Conservation (phyloP, 1,140 invertebrate genomes). For the Drosophila lacertosa region DNA sequence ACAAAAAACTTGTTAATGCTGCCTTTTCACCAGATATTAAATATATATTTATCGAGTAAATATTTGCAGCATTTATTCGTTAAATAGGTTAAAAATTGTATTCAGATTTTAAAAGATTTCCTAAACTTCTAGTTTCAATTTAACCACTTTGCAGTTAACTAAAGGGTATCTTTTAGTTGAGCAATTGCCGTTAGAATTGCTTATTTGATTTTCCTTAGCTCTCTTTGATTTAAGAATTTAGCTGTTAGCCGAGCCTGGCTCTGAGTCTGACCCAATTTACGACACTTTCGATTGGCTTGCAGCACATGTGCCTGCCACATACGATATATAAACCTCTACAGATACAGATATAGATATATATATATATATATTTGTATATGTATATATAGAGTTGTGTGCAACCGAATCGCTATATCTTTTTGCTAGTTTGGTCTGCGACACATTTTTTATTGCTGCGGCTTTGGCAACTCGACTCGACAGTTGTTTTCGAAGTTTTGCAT, state of each 20-base stretch:
- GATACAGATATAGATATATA: not conserved
- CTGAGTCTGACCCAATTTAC: conserved; percentile 76
- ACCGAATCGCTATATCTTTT: conserved; percentile 49
- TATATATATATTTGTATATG: conserved; percentile 3
- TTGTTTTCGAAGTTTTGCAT: conserved; percentile 76
- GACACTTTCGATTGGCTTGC: conserved; percentile 71
- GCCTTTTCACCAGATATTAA: no score
- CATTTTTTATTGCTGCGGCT: conserved; percentile 71
- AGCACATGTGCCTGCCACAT: conserved; percentile 64
- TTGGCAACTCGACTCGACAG: conserved; percentile 38
- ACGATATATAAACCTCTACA: not conserved
- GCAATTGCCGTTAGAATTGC: no score
- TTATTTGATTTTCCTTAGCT: not conserved
- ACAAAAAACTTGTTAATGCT: no score
- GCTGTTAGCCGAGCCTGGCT: conserved; percentile 20
- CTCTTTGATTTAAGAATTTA: conserved; percentile 40
- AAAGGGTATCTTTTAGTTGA: conserved; percentile 1
- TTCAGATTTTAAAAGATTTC: no score
- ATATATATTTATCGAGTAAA: no score
- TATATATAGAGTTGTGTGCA: not conserved
- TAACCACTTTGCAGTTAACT: not conserved
- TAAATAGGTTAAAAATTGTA: no score
- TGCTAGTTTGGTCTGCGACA: conserved; percentile 45
- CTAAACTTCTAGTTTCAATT: no score
- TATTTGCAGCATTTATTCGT: no score